Evolutionary conservation across 2,888 invertebrate species (phyloP).

Genomic region (Spatulosminthurus flaviceps): DNA sequence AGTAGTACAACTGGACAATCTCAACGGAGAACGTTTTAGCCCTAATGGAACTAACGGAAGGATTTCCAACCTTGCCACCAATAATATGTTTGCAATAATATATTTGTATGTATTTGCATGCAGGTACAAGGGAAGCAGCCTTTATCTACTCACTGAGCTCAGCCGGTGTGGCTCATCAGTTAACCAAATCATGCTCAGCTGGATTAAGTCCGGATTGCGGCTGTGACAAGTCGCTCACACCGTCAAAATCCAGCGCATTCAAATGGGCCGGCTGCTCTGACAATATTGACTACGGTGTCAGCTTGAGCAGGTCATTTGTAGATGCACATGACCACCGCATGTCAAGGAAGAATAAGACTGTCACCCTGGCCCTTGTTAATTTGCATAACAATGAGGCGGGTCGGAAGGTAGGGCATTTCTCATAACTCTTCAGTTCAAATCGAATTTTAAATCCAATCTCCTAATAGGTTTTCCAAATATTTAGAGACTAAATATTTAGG

Average conservation of each 20-base stretch:
- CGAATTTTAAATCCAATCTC: not conserved
- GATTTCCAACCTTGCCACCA: too few species aligned
- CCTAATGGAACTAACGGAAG: too few species aligned
- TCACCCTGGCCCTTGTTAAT: constrained; percentile 66
- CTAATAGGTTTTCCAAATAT: not conserved
- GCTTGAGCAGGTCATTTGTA: constrained; percentile 65
- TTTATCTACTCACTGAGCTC: constrained; percentile 67
- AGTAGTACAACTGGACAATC: too few species aligned
- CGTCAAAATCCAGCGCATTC: constrained; percentile 63
- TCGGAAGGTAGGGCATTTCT: constrained; percentile 66
- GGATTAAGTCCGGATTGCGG: constrained; percentile 68
- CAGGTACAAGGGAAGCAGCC: constrained; percentile 66
- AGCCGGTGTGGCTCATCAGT: constrained; percentile 67
- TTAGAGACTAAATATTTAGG: not conserved
- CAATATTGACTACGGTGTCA: constrained; percentile 66
- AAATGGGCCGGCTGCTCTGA: constrained; percentile 67
- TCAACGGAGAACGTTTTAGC: too few species aligned
- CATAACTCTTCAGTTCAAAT: too few species aligned
- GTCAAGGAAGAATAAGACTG: constrained; percentile 58
- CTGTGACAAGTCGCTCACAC: constrained; percentile 66
- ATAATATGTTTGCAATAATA: not conserved
- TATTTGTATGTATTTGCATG: constrained; percentile 2
- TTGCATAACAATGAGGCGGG: constrained; percentile 68
- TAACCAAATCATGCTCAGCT: constrained; percentile 67
- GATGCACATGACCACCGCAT: constrained; percentile 64